Base-by-base conservation (phyloP, 2,888 invertebrate species). In the Creontiades dilutus region DNA sequence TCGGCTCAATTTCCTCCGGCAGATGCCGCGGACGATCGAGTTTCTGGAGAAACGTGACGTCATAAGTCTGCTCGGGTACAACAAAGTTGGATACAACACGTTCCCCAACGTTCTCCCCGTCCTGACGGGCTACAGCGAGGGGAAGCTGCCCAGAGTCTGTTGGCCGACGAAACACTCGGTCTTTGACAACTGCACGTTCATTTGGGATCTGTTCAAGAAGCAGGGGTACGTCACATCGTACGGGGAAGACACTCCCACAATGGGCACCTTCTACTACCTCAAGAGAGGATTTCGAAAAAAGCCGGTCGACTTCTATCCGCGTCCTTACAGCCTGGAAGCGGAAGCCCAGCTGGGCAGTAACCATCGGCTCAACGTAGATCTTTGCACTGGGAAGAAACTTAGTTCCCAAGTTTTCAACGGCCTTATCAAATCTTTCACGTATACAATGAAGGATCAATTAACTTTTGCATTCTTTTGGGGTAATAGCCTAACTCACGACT, bases 21-120 rank as follows among this genome's bases (percentile, higher is more conserved):
- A 97, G 92, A 96, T 98, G 96, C 96, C 96, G 0, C 94, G 94
- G 92, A 97, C 97, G 0, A 93, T 95, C 23, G 93, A 94, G 2
- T 95, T 94, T 92, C 94, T 97, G 86, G 93, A 95, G 19, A 91
- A 93, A 81, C 94, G 96, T 90, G 94, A 95, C 16, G 96, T 96
- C 61, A 94, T 97, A 85, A 97, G 97, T 93, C 94, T 99, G 93
- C 93, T 96, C 91, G 99, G 98, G 9, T 98, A 97, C 93, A 98
- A 97, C 93, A 99, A 98, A 94, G 96, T 99, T 12, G 99, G 96
- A 3, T 98, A 98, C 93, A 99, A 98, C 93, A 98, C 98, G 0
- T 98, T 97, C 93, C 98, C 98, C 0, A 99, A 99, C 93, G 93
- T 99, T 90, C 95, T 97, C 12, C 97, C 98, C 0, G 95, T 97